These are phyloP conservation scores for Mobula birostris DNA, from an alignment of 2,113 vertebrate species.

Conservation along the genomic window DNA sequence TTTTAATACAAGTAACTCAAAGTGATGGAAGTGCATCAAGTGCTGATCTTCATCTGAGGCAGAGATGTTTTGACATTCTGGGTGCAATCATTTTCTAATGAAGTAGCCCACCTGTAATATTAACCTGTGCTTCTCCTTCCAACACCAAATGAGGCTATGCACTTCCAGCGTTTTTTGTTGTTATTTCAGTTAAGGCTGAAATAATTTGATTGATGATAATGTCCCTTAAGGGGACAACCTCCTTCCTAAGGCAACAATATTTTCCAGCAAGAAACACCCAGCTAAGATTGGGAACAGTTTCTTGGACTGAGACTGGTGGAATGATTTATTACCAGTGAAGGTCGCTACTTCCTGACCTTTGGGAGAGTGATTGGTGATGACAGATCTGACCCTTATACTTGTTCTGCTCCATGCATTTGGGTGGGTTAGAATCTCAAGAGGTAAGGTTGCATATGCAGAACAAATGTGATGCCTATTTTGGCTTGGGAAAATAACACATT, in stretches of 20 bases:
- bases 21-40: neutral
- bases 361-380: slow-evolving; percentile 21
- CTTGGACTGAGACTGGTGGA: slow-evolving; percentile 2
- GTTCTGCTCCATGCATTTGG: neutral
- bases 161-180: neutral
- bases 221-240: neutral
- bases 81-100: neutral
- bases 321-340: slow-evolving; percentile 29
- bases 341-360: slow-evolving; percentile 16
- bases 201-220: slow-evolving; percentile 30
- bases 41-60: neutral
- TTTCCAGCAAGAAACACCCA: neutral
- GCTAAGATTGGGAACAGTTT: neutral
- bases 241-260: slow-evolving; percentile 20
- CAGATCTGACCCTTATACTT: neutral
- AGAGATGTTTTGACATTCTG: neutral
- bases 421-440: slow-evolving; percentile 13
- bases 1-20: neutral
- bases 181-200: slow-evolving; percentile 25
- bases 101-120: neutral
- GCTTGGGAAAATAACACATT: neutral
- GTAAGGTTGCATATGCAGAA: neutral
- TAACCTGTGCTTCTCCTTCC: neutral
- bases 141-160: neutral
- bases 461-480: neutral